These are phyloP conservation scores for Cataglyphis livida DNA, from an alignment of 2,888 invertebrate genomes.

Conservation along the genomic window DNA sequence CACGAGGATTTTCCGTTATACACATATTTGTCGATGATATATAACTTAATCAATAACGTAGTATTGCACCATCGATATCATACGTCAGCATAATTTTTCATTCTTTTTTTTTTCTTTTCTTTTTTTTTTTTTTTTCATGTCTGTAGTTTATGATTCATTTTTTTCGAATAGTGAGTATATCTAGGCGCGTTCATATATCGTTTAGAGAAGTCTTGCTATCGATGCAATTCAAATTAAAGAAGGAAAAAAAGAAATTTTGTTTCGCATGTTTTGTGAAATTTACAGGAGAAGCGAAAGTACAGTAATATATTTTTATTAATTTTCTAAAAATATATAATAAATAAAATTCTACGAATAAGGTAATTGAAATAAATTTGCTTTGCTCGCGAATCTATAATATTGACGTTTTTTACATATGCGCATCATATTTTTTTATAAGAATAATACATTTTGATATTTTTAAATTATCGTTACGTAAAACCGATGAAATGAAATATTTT, in stretches of 20 bases:
- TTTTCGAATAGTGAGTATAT: not conserved
- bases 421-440: not conserved
- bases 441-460: not conserved
- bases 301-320: not conserved
- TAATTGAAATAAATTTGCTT: not conserved
- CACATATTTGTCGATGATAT: not conserved
- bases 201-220: not conserved
- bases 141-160: not conserved
- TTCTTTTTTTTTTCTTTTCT: not conserved
- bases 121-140: not conserved
- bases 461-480: not conserved
- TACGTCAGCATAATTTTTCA: not conserved
- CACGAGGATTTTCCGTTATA: not conserved
- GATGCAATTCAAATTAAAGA: not conserved
- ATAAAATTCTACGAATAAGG: not conserved
- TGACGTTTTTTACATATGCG: not conserved
- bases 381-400: no score
- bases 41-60: constrained; percentile 5
- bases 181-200: not conserved
- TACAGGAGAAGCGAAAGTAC: not conserved
- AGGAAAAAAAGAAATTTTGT: constrained; percentile 5
- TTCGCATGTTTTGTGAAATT: not conserved
- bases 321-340: not conserved
- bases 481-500: constrained; percentile 1
- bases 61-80: not conserved